Evolutionary conservation across 2,797 vertebrate genomes (phyloP).

Genomic region (Parotocinclus haroldoi): DNA sequence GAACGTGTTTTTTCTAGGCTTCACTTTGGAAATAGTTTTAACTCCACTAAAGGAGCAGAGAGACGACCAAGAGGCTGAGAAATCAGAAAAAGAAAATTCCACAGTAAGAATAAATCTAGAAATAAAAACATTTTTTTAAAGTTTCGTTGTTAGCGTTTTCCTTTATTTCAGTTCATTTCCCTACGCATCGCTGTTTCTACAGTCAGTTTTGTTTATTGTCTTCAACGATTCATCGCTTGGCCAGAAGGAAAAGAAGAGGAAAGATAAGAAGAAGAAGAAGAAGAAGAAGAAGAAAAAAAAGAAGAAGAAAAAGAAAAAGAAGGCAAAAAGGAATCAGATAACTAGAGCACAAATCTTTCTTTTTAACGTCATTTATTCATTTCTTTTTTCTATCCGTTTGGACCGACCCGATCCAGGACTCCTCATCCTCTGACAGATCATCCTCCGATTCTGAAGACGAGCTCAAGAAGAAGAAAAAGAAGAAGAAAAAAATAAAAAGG

Average conservation of each 20-base stretch:
- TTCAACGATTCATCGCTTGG: not conserved
- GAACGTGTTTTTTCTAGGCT: conserved; percentile 17
- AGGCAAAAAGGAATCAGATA: not conserved
- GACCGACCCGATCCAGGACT: conserved; percentile 19
- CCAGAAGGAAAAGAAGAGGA: conserved; percentile 24
- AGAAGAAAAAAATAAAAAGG: conserved; percentile 5
- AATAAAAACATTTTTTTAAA: no score
- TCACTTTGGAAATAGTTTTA: conserved; percentile 30
- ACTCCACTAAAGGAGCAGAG: conserved; percentile 22
- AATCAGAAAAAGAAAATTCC: conserved; percentile 1
- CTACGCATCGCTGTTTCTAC: no score
- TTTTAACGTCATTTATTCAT: not conserved
- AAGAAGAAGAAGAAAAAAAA: conserved; percentile 7
- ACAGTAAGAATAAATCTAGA: conserved; percentile 7
- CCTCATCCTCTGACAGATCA: conserved; percentile 31
- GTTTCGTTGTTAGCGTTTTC: not conserved
- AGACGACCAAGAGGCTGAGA: conserved; percentile 3
- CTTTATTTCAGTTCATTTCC: not conserved
- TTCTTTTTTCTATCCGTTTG: not conserved
- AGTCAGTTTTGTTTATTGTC: not conserved
- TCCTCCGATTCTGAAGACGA: conserved; percentile 36
- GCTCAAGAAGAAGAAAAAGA: conserved; percentile 27
- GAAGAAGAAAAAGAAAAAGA: conserved; percentile 25
- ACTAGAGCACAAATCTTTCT: no score
- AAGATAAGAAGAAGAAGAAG: conserved; percentile 11